phyloP scores from a whole-genome alignment of 2,888 invertebrate genomes.

The Hymenopus coronatus region DNA sequence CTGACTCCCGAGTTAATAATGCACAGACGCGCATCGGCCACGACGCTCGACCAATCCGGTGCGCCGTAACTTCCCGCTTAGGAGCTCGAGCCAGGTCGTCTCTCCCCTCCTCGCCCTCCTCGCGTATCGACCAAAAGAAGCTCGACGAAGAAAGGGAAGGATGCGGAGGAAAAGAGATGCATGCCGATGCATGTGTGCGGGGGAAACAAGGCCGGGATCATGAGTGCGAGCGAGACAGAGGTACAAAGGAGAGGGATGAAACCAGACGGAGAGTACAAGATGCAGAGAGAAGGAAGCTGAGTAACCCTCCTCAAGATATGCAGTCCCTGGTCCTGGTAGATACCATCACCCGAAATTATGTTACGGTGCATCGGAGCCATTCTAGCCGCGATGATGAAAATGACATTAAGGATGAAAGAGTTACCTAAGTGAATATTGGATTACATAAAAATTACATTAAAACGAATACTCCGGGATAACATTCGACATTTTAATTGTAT shows the following conservation, averaged over 20 bases:
- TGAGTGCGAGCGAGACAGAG: background rate
- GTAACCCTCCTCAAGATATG: conserved; percentile 2
- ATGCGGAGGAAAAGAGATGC: background rate
- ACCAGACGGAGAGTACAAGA: background rate
- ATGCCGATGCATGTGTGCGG: background rate
- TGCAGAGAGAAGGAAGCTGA: background rate
- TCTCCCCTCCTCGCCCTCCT: conserved; percentile 19
- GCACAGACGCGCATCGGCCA: conserved; percentile 30
- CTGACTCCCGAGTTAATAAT: conserved; percentile 33
- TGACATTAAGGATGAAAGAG: background rate
- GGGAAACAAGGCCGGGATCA: background rate
- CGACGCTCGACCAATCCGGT: conserved; percentile 27
- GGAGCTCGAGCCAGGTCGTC: conserved; percentile 8
- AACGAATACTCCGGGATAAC: too few relatives aligned
- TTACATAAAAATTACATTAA: too few relatives aligned
- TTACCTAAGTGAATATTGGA: too few relatives aligned
- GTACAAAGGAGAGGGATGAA: background rate
- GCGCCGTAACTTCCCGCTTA: conserved; percentile 30
- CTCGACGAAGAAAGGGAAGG: conserved; percentile 5
- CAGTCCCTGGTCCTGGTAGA: background rate
- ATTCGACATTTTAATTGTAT: too few relatives aligned
- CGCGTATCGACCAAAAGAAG: conserved; percentile 34
- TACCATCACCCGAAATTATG: background rate
- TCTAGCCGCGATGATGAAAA: background rate
- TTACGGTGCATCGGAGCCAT: background rate